phyloP scores from a whole-genome alignment of 2,797 vertebrate species.

The Pteronotus mesoamericanus region DNA sequence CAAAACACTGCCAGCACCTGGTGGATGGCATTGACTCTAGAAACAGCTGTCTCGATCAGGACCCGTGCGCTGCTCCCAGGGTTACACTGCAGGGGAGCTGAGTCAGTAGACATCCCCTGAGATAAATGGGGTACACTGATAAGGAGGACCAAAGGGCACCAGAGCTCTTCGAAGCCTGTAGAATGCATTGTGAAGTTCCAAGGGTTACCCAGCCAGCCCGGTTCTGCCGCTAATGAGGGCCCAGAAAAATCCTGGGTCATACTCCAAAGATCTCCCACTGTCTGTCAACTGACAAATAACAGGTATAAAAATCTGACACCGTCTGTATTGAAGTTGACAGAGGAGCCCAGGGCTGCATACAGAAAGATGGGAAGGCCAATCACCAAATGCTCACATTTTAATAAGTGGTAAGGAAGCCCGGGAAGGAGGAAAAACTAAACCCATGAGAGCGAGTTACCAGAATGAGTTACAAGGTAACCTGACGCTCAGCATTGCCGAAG shows the following conservation, averaged over 20 bases:
- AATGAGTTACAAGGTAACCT: neutral
- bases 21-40: neutral
- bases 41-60: neutral
- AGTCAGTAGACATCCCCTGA: conserved; percentile 38
- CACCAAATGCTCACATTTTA: neutral
- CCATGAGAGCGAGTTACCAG: neutral
- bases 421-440: neutral
- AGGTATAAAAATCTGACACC: neutral
- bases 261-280: conserved; percentile 9
- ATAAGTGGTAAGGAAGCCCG: neutral
- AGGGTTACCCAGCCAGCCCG: neutral
- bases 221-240: neutral
- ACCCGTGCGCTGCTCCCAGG: neutral
- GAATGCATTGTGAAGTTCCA: neutral
- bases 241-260: neutral
- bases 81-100: neutral
- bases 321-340: neutral
- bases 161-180: neutral
- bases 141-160: conserved; percentile 51
- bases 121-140: conserved; percentile 22
- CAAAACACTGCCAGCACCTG: conserved; percentile 19
- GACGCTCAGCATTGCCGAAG: neutral
- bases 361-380: neutral
- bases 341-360: accelerated
- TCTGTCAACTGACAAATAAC: neutral